Conservation (phyloP, 2,888 invertebrate species). For the Dolichomitus sp. region DNA sequence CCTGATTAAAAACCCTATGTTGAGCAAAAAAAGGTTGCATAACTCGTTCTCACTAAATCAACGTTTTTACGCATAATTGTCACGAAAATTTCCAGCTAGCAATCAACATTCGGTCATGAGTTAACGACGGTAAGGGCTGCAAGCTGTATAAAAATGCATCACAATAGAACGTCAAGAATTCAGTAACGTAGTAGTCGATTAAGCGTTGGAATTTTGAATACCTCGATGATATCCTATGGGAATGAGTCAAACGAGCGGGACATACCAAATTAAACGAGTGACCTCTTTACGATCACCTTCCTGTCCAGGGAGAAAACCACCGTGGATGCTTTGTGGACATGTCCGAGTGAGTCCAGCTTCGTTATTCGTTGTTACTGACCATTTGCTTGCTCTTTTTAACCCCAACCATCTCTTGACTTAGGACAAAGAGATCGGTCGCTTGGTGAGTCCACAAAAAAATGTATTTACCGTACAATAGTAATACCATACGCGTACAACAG, state of each 20-base stretch:
- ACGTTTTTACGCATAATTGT: constrained; percentile 45
- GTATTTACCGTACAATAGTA: constrained; percentile 62
- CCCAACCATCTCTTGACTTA: not conserved
- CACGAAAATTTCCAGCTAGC: constrained; percentile 53
- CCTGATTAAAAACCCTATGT: constrained; percentile 79
- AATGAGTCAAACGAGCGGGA: constrained; percentile 64
- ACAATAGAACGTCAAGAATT: constrained; percentile 1
- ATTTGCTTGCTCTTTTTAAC: not conserved
- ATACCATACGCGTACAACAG: constrained; percentile 52
- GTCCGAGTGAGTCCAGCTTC: not conserved
- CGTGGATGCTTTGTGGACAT: constrained; percentile 3
- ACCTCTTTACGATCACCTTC: constrained; percentile 71
- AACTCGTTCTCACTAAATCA: constrained; percentile 41
- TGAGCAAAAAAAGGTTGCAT: constrained; percentile 12
- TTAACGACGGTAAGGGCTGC: constrained; percentile 50
- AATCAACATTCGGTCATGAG: constrained; percentile 56
- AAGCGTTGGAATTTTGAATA: constrained; percentile 75
- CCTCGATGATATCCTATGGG: constrained; percentile 59
- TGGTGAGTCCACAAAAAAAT: constrained; percentile 54
- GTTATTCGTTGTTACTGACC: constrained; percentile 3
- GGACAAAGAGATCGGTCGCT: constrained; percentile 17
- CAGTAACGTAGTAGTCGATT: constrained; percentile 62
- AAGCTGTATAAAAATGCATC: not conserved
- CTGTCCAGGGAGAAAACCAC: constrained; percentile 48
- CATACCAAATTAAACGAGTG: constrained; percentile 76